These are phyloP conservation scores for Epirrhoe alternata DNA, from an alignment of 2,888 invertebrate species.

Conservation along the genomic window DNA sequence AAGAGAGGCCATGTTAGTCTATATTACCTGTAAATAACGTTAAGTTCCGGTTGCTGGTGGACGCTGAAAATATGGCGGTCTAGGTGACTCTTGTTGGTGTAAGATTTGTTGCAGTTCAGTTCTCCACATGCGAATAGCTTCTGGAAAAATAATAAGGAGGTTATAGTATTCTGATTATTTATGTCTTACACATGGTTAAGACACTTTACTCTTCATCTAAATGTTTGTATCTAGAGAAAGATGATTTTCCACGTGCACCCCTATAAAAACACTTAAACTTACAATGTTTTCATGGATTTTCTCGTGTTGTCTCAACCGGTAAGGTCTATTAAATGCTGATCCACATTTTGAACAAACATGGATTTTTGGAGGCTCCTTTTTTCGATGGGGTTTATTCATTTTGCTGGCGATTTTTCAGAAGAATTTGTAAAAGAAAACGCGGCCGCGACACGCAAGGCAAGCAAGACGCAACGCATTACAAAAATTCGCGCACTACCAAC, in stretches of 20 bases:
- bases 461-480: neutral
- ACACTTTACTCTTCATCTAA: neutral
- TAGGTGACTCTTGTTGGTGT: conserved; percentile 86
- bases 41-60: conserved; percentile 66
- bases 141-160: conserved; percentile 60
- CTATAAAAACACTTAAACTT: conserved; percentile 49
- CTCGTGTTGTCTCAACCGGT: conserved; percentile 83
- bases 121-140: conserved; percentile 85
- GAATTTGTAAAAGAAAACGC: neutral
- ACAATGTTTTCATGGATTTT: conserved; percentile 85
- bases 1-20: too few relatives aligned
- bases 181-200: neutral
- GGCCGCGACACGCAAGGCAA: neutral
- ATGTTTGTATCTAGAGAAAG: neutral
- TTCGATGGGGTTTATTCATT: conserved; percentile 30
- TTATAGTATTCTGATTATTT: neutral
- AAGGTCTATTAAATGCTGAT: conserved; percentile 79
- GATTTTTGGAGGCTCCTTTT: conserved; percentile 49
- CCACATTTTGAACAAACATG: conserved; percentile 79
- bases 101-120: conserved; percentile 86
- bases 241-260: conserved; percentile 7
- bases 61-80: conserved; percentile 83
- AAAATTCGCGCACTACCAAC: neutral
- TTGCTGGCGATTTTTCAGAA: neutral
- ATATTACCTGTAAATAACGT: conserved; percentile 65